phyloP scores from a whole-genome alignment of 2,888 invertebrate species.

The Nudaria mundana region DNA sequence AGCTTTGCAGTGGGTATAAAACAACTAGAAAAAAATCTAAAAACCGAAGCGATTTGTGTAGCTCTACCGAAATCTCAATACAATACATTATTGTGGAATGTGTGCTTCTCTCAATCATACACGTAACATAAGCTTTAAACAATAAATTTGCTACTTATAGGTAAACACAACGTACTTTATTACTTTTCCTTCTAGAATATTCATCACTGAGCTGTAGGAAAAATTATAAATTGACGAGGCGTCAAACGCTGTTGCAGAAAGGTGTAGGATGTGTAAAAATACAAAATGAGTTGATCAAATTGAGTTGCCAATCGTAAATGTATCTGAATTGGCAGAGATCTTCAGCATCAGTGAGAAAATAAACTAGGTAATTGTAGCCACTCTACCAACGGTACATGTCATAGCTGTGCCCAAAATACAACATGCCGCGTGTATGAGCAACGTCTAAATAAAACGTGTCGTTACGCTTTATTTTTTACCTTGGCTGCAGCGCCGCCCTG shows the following conservation, averaged over 20 bases:
- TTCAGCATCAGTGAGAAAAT: conserved; percentile 30
- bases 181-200: conserved; percentile 16
- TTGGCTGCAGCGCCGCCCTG: conserved; percentile 77
- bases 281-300: conserved; percentile 23
- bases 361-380: conserved; percentile 37
- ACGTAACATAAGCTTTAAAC: conserved; percentile 28
- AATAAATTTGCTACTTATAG: conserved; percentile 32
- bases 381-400: conserved; percentile 46
- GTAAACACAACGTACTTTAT: conserved; percentile 19
- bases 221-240: conserved; percentile 14
- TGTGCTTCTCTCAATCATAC: conserved; percentile 31
- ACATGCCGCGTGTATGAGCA: conserved; percentile 58
- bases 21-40: conserved; percentile 36
- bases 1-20: conserved; percentile 33
- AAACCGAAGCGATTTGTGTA: conserved; percentile 40
- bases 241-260: conserved; percentile 14
- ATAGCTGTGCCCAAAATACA: conserved; percentile 53
- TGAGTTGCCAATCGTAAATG: conserved; percentile 31
- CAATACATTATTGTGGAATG: conserved; percentile 28
- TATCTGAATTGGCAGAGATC: conserved; percentile 36
- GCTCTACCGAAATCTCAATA: conserved; percentile 37
- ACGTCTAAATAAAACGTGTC: conserved; percentile 51
- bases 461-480: conserved; percentile 57
- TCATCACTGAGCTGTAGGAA: conserved; percentile 4
- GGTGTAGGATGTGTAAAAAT: conserved; percentile 18